Base-by-base conservation (phyloP, 2,113 vertebrate genomes). In the Arvicanthis niloticus region DNA sequence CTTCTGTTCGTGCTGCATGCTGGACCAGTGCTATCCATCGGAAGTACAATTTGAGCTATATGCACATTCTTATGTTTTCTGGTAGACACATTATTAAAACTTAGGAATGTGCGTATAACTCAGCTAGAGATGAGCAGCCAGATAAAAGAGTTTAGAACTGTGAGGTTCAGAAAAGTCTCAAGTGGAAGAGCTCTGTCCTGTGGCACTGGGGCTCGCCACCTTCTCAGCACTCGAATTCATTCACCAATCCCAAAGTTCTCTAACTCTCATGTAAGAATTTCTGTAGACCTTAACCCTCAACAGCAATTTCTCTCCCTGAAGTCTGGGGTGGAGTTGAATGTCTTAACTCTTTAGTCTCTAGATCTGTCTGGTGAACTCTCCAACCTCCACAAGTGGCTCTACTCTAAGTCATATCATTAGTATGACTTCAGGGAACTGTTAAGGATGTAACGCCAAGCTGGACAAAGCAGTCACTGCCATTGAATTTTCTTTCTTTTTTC, bases 1-100 rank as follows among this genome's bases (percentile, higher is more conserved):
- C 75, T 85, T 31, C n/a, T 75, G 60, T 6, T 31, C 67, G 62
- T 34, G 31, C n/a, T 72, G 21, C 62, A 37, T 58, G 58, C 73
- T 53, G 65, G 51, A 72, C n/a, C 40, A 90, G 48, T 29, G 31
- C 58, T 92, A 31, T 85, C 62, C 40, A 9, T 77, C 34, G 80
- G 77, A 95, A 86, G 78, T 34, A 48, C 11, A 84, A 87, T 90
- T 78, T 84, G 31, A 93, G n/a, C 19, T 37, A 48, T 7, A 26
- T 40, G 45, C 62, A 1, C 86, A 89, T 93, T 68, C 19, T 82
- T 60, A 91, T 45, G 37, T 88, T 95, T 80, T 95, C 42, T 76
- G 68, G 70, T 85, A 94, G 26, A 15, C 8, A 24, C 29, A 76
- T 80, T 51, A 53, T 65, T 91, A 75, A 75, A 92, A 72, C 45